These are phyloP conservation scores for Hoplias malabaricus DNA, from an alignment of 2,113 vertebrate species.

Conservation along the genomic window DNA sequence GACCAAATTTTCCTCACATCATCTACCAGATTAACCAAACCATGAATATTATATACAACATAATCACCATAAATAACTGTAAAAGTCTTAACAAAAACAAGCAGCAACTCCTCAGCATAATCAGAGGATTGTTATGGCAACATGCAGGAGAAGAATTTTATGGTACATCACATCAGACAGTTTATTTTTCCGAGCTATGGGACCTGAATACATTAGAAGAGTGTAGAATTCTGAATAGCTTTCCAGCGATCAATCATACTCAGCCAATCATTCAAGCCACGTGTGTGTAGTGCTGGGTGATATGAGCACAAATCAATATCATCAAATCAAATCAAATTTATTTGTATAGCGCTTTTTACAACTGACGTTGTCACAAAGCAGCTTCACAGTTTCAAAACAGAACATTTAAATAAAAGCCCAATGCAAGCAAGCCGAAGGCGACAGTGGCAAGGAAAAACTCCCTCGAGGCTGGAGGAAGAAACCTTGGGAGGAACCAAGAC, in stretches of 20 bases:
- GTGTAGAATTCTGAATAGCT: neutral
- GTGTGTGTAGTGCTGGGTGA: too few relatives aligned
- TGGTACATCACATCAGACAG: neutral
- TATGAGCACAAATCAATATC: too few relatives aligned
- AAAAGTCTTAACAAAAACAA: slow-evolving; percentile 11
- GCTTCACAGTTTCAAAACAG: too few relatives aligned
- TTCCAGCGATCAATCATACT: neutral
- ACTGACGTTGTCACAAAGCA: too few relatives aligned
- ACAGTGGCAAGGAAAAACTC: too few relatives aligned
- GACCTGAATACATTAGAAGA: slow-evolving; percentile 3
- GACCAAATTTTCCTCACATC: slow-evolving; percentile 10
- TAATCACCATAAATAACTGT: slow-evolving; percentile 13
- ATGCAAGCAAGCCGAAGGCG: too few relatives aligned
- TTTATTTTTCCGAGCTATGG: neutral
- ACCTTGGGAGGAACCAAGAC: too few relatives aligned
- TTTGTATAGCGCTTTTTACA: too few relatives aligned
- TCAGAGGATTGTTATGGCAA: slow-evolving; percentile 6
- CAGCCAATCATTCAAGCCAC: too few relatives aligned
- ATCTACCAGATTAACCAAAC: slow-evolving; percentile 11
- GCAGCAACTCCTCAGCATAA: neutral
- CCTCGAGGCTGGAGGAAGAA: too few relatives aligned
- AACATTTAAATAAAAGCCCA: too few relatives aligned
- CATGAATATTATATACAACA: slow-evolving; percentile 14
- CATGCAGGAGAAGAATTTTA: slow-evolving; percentile 13
- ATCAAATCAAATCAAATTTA: too few relatives aligned